Base-by-base conservation (phyloP, 1,140 invertebrate genomes). In the Brevipalpus yothersi region DNA sequence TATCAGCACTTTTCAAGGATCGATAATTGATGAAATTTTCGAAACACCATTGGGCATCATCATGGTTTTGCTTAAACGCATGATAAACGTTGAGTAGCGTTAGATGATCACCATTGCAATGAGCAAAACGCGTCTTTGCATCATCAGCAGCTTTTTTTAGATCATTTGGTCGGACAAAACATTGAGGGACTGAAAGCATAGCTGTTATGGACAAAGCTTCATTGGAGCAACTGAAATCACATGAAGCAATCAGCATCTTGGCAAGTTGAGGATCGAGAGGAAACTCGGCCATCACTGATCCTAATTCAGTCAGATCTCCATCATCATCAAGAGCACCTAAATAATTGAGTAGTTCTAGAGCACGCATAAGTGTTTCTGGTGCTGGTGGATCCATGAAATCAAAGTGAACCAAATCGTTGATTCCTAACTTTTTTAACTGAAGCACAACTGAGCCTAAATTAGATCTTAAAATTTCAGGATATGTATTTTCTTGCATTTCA, bases 361-460 rank as follows among this genome's bases (percentile, higher is more conserved):
- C 94, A 70, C 94, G 75, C 94, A 99, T 99, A n/a, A 99, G 74
- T 0, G 95, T 98, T 78, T 99, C 94, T 0, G 95, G 95, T n/a
- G 95, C 95, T 23, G 94, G 94, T 17, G 94, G 94, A 76, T 99
- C 94, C 94, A 99, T 98, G 72, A 98, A 99, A 74, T 99, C 94
- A 74, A 99, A 99, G 72, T 98, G 94, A 42, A 99, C 94, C 65
- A 99, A 75, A 76, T 99, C 95, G 70, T 98, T 92, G 66, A 99
- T 98, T 63, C 95, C 95, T 43, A 99, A 77, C 75, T 98, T 98
- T 71, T 98, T 98, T 65, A 99, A 75, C 74, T 99, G 94, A 59
- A 99, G 72, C 53, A 99, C 94, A 62, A 98, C 93, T 61, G 91
- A 86, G 31, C 90, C 90, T 66, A 96, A 78, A 78, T 97, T 97